Conservation (phyloP, 2,797 vertebrate species). For the Triplophysa bombifrons region DNA sequence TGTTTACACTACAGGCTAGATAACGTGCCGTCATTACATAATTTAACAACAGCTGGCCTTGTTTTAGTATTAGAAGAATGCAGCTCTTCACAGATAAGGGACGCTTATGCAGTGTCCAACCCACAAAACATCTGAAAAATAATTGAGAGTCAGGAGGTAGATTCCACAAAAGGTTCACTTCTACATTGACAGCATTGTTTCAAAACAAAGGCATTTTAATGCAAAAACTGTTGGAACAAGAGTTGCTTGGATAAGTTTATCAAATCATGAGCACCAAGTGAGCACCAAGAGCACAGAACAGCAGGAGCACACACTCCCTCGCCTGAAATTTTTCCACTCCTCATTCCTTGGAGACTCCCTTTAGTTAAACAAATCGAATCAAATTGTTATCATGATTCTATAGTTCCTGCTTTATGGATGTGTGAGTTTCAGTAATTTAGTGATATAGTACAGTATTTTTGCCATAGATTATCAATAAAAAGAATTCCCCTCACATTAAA, state of each 20-base stretch:
- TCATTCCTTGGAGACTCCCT: slow-evolving; percentile 40
- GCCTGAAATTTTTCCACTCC: slow-evolving; percentile 23
- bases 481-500: too few relatives aligned
- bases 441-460: neutral
- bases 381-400: slow-evolving; percentile 1
- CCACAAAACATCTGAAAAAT: neutral
- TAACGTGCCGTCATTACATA: neutral
- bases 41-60: neutral
- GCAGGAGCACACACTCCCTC: slow-evolving; percentile 15
- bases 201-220: neutral
- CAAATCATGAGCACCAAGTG: neutral
- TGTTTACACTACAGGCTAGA: neutral
- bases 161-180: neutral
- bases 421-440: neutral
- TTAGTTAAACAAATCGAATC: slow-evolving; percentile 35
- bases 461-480: neutral
- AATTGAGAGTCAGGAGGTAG: neutral
- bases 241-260: neutral
- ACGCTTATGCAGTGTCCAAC: neutral
- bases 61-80: neutral
- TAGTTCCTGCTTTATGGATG: neutral
- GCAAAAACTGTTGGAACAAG: neutral
- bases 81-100: neutral
- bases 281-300: slow-evolving; percentile 7
- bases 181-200: neutral